phyloP scores from a whole-genome alignment of 1,140 invertebrate genomes.

The Cheumatopsyche charites region DNA sequence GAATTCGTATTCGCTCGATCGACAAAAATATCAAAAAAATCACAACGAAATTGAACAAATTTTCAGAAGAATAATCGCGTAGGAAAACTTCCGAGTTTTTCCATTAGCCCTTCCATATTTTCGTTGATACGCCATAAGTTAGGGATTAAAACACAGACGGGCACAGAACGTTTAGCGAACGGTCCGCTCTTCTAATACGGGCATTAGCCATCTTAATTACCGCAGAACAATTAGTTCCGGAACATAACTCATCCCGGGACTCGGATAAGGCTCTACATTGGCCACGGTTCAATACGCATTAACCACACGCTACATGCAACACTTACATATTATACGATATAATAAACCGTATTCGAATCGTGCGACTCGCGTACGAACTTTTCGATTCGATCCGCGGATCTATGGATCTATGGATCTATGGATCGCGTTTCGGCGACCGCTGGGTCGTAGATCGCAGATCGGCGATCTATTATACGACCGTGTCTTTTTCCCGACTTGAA shows the following conservation, averaged over 20 bases:
- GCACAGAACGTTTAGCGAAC: background rate
- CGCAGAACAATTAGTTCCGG: slow-evolving; percentile 36
- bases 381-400: too few relatives aligned
- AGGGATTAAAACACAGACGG: background rate
- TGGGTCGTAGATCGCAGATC: too few relatives aligned
- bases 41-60: too few relatives aligned
- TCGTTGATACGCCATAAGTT: background rate
- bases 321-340: too few relatives aligned
- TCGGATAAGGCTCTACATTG: background rate
- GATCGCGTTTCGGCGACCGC: too few relatives aligned
- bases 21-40: too few relatives aligned
- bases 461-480: too few relatives aligned
- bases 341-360: background rate
- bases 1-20: too few relatives aligned
- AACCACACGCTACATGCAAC: background rate
- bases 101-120: too few relatives aligned
- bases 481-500: background rate
- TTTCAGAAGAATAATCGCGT: too few relatives aligned
- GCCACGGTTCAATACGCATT: slow-evolving; percentile 31
- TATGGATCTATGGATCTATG: too few relatives aligned
- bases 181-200: background rate
- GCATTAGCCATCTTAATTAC: slow-evolving; percentile 33
- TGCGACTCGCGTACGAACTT: background rate
- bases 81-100: too few relatives aligned
- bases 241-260: slow-evolving; percentile 31